Evolutionary conservation across 2,888 invertebrate species (phyloP).

Genomic region (Aphodius granarius): DNA sequence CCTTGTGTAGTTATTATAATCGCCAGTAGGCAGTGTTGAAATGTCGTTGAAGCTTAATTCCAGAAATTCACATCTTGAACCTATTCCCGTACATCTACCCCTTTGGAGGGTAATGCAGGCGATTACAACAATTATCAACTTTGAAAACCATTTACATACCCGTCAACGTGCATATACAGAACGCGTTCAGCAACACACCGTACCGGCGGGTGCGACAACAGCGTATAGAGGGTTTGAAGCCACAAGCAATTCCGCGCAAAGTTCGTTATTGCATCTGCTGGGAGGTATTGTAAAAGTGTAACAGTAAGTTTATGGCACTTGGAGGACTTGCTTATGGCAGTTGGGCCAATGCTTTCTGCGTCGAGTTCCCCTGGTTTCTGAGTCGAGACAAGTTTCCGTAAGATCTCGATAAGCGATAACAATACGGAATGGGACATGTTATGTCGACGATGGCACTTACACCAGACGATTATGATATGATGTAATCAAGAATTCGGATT

Average conservation of each 20-base stretch:
- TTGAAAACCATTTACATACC: neutral
- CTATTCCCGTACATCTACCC: neutral
- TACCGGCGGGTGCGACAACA: neutral
- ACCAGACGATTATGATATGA: neutral
- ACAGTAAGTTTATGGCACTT: conserved; percentile 14
- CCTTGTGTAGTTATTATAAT: too few species aligned
- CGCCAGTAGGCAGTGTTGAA: neutral
- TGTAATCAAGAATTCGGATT: neutral
- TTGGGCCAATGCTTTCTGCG: neutral
- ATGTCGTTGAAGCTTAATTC: neutral
- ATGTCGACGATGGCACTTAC: neutral
- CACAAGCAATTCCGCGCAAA: neutral
- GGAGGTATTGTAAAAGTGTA: conserved; percentile 9
- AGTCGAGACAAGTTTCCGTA: neutral
- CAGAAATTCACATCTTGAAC: neutral
- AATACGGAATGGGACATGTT: neutral
- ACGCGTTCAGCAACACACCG: neutral
- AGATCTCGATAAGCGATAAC: neutral
- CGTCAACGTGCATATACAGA: neutral
- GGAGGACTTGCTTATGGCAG: conserved; percentile 6
- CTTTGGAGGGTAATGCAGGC: neutral
- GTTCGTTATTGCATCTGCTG: conserved; percentile 6
- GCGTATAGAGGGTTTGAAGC: neutral
- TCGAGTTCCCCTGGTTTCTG: too few species aligned
- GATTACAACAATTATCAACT: neutral